Percentiles rank a stretch among this genome's conserved stretches.
Evolutionary conservation across 2,888 invertebrate species (phyloP).

Genomic region (Calameuta filiformis): DNA sequence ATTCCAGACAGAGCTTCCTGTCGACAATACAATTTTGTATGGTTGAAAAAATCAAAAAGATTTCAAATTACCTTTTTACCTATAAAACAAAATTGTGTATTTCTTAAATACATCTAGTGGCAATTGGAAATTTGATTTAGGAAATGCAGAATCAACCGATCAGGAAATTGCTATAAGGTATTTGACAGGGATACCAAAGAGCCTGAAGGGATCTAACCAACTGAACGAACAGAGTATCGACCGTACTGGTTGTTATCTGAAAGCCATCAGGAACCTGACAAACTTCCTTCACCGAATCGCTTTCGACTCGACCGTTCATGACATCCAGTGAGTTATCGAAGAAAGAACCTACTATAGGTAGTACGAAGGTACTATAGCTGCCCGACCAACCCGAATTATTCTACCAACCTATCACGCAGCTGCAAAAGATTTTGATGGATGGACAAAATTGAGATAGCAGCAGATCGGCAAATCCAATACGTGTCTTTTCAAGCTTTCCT

Average conservation of each 20-base stretch:
- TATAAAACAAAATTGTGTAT: neutral
- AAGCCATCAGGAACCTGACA: neutral
- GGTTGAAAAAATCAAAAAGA: neutral
- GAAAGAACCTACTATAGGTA: neutral
- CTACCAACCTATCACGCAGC: neutral
- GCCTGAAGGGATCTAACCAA: neutral
- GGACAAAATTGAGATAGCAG: neutral
- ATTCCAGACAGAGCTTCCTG: neutral
- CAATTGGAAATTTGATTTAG: neutral
- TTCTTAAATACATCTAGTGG: neutral
- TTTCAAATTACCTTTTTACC: neutral
- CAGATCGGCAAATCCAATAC: neutral
- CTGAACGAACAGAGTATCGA: neutral
- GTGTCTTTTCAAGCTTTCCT: neutral
- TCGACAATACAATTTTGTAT: neutral
- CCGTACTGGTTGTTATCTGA: neutral
- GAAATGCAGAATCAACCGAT: neutral
- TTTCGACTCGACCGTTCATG: constrained; percentile 1
- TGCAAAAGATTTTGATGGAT: neutral
- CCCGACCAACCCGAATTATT: neutral
- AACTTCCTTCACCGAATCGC: constrained; percentile 2
- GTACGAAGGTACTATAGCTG: neutral
- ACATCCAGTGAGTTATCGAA: constrained; percentile 8
- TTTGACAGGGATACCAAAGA: neutral
- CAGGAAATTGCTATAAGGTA: too few species aligned